Percentiles rank a stretch among this genome's conserved stretches.
These are phyloP conservation scores for Pteropus alecto DNA, from an alignment of 2,113 vertebrate species.

Conservation along the genomic window DNA sequence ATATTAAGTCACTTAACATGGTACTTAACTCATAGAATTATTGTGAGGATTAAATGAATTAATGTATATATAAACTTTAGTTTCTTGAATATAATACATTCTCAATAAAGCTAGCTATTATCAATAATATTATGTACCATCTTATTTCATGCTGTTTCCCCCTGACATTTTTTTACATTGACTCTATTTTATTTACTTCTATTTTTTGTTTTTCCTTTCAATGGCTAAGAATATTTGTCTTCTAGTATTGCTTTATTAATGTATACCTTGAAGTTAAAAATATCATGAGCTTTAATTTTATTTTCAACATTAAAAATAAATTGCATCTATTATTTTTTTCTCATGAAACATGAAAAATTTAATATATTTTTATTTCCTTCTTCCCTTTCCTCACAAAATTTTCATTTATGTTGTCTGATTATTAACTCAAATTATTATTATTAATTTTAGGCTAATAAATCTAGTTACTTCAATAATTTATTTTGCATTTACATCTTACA, in stretches of 20 bases:
- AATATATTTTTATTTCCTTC: not conserved
- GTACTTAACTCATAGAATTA: not conserved
- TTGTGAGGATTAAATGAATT: not conserved
- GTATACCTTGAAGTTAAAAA: not conserved
- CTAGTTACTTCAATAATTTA: not conserved
- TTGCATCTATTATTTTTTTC: not conserved
- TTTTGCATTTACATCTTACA: not conserved
- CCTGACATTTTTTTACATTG: not conserved
- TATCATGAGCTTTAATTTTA: not conserved
- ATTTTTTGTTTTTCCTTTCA: not conserved
- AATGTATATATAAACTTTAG: not conserved
- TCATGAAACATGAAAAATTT: not conserved
- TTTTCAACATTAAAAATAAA: not conserved
- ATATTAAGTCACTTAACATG: not conserved
- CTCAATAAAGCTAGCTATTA: not conserved
- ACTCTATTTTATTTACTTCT: not conserved
- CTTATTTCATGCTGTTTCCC: not conserved
- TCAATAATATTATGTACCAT: not conserved
- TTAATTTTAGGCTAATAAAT: not conserved
- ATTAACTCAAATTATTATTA: not conserved
- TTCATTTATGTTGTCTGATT: not conserved
- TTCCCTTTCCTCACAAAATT: not conserved
- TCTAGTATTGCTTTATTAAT: not conserved
- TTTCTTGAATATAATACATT: not conserved
- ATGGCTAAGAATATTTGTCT: not conserved